Conservation (phyloP, 2,113 vertebrate genomes). For the Clarias macrocephalus region DNA sequence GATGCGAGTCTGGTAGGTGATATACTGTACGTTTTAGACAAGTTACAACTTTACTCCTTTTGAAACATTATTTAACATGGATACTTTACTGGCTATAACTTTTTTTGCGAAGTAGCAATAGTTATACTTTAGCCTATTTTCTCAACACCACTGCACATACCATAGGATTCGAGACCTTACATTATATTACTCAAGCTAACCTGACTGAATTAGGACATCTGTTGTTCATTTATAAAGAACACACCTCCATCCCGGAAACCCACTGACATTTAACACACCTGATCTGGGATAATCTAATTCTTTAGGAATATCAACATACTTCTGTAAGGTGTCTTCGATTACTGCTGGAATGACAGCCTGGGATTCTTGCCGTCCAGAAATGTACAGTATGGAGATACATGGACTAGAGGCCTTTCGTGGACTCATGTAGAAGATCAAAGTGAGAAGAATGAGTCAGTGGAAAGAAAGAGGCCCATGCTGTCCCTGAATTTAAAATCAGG, state of each 20-base stretch:
- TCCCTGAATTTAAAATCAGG: background rate
- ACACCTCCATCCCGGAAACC: background rate
- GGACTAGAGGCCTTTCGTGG: background rate
- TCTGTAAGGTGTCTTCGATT: slow-evolving; percentile 22
- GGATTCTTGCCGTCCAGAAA: background rate
- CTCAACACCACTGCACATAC: background rate
- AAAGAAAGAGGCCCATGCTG: background rate
- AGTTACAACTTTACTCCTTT: background rate
- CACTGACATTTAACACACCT: background rate
- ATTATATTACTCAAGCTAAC: background rate
- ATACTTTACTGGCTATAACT: background rate
- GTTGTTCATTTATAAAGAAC: background rate
- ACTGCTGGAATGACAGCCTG: background rate
- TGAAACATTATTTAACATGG: background rate
- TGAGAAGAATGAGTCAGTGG: background rate
- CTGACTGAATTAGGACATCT: background rate
- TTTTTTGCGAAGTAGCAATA: background rate
- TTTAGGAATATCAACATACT: background rate
- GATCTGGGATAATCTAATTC: background rate
- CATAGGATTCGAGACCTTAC: background rate
- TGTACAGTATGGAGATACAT: background rate
- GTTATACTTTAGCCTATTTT: background rate
- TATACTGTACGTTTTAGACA: background rate
- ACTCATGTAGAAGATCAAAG: slow-evolving; percentile 10
- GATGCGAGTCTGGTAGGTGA: background rate